phyloP scores from a whole-genome alignment of 2,113 vertebrate species.

The Fukomys damarensis region DNA sequence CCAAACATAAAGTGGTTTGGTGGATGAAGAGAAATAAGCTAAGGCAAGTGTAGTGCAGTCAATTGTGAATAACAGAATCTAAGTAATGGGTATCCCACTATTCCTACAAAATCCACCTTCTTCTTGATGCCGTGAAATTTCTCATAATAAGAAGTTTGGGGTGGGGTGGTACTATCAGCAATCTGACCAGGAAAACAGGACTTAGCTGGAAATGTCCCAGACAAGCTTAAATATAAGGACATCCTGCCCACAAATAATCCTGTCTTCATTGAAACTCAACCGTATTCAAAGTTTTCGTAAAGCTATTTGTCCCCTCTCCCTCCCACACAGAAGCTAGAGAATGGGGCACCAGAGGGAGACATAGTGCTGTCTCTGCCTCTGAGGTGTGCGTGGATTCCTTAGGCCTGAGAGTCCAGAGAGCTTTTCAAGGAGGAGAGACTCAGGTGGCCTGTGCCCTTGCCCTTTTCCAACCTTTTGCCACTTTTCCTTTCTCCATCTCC shows the following conservation, averaged over 20 bases:
- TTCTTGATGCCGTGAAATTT: background rate
- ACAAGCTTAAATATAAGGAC: background rate
- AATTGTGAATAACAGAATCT: background rate
- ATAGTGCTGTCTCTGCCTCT: background rate
- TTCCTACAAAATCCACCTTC: background rate
- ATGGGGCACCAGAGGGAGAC: background rate
- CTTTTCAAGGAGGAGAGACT: background rate
- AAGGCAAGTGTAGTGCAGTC: background rate
- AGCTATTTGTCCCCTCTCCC: background rate
- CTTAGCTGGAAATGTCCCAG: background rate
- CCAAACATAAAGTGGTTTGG: background rate
- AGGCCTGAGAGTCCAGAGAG: background rate
- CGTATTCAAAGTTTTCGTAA: background rate
- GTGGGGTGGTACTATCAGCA: background rate
- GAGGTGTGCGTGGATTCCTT: background rate
- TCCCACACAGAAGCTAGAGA: background rate
- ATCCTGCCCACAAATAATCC: fast-evolving
- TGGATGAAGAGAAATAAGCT: background rate
- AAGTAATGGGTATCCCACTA: background rate
- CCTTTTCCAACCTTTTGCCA: background rate
- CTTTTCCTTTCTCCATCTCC: background rate
- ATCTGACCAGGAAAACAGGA: background rate
- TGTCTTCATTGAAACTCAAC: background rate
- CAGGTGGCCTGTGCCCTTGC: background rate
- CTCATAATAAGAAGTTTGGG: background rate